Percentiles rank a stretch among this genome's conserved stretches.
Conservation (phyloP, 2,113 vertebrate species). For the Marmota monax region DNA sequence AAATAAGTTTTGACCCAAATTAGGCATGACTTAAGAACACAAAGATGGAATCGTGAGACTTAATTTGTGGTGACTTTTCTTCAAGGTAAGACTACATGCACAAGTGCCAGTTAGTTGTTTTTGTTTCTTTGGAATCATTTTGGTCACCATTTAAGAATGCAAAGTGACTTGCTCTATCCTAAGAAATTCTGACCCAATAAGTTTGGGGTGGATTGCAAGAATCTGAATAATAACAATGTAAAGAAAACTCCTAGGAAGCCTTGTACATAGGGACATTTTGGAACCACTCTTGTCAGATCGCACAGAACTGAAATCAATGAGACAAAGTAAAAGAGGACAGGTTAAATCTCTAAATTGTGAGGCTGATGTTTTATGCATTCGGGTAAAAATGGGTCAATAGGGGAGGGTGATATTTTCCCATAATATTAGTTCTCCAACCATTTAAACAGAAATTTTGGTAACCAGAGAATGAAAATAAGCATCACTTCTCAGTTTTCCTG, state of each 20-base stretch:
- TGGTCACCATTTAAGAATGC: background rate
- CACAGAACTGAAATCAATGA: background rate
- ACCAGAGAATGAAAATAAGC: background rate
- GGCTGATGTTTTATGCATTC: background rate
- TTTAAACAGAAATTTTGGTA: background rate
- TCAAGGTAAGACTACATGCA: background rate
- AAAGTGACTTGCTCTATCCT: background rate
- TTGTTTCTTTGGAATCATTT: background rate
- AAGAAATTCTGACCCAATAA: slow-evolving; percentile 3
- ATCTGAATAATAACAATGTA: background rate
- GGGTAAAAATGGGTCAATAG: background rate
- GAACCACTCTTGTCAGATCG: background rate
- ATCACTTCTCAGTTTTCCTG: background rate
- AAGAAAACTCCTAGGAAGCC: background rate
- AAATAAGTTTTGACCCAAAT: background rate
- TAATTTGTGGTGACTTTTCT: background rate
- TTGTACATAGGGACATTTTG: no score
- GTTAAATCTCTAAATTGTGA: background rate
- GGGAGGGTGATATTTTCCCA: background rate
- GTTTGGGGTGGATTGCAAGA: background rate
- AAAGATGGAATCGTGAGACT: background rate
- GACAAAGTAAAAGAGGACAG: background rate
- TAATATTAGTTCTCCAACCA: background rate
- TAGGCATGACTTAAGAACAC: background rate
- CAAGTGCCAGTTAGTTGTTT: background rate